phyloP scores from a whole-genome alignment of 2,113 vertebrate species.

The Micronycteris hirsuta region DNA sequence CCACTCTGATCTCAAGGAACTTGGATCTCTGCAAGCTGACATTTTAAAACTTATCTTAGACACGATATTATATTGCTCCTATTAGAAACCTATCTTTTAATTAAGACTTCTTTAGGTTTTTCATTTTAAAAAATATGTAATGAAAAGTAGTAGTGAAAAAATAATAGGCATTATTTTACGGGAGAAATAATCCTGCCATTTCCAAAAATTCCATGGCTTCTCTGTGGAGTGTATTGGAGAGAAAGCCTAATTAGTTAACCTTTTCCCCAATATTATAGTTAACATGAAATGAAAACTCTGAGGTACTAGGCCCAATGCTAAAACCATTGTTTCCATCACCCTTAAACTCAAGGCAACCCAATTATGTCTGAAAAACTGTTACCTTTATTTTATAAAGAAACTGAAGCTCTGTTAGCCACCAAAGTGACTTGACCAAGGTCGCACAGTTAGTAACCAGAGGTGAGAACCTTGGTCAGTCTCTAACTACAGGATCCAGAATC shows the following conservation, averaged over 20 bases:
- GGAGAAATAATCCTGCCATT: background rate
- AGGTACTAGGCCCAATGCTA: background rate
- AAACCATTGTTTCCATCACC: background rate
- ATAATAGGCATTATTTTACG: background rate
- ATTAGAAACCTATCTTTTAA: background rate
- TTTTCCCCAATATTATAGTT: background rate
- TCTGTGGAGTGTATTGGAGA: background rate
- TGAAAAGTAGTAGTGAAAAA: background rate
- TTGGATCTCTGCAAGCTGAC: background rate
- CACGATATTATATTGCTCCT: background rate
- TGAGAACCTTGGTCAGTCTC: background rate
- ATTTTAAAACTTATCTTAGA: background rate
- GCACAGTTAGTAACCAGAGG: background rate
- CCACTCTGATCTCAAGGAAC: background rate
- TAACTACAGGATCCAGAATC: background rate
- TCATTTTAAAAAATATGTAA: background rate
- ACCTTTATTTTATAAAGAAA: background rate
- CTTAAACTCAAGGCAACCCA: background rate
- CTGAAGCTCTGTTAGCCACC: background rate
- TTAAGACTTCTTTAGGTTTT: background rate
- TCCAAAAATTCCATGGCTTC: background rate
- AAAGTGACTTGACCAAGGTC: background rate
- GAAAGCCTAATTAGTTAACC: background rate
- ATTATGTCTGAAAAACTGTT: background rate
- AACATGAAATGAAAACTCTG: background rate